Conservation (phyloP, 2,113 vertebrate species). For the Ranitomeya imitator region DNA sequence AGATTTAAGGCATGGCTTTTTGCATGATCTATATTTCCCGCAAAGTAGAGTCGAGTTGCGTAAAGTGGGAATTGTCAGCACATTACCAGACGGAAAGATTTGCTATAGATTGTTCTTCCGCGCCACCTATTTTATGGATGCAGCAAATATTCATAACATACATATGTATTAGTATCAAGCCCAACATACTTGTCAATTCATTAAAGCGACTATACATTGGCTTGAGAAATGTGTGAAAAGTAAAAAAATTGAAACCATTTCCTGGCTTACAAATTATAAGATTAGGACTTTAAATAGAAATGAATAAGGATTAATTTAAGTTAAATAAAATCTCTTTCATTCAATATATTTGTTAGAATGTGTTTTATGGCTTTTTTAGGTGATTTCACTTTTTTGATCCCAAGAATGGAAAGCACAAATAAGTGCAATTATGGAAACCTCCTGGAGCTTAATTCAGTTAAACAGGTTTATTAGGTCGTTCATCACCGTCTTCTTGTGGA, state of each 20-base stretch:
- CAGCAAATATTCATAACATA: slow-evolving; percentile 29
- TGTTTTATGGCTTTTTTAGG: slow-evolving; percentile 2
- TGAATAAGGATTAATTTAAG: neutral
- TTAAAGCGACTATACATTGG: neutral
- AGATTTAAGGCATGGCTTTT: slow-evolving; percentile 39
- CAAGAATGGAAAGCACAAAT: slow-evolving; percentile 36
- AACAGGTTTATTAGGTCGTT: slow-evolving; percentile 54
- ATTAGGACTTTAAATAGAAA: neutral
- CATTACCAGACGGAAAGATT: slow-evolving; percentile 30
- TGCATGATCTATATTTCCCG: slow-evolving; percentile 25
- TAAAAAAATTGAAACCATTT: neutral
- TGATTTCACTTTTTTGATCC: slow-evolving; percentile 29
- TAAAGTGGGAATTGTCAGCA: slow-evolving; percentile 1
- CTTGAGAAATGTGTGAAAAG: neutral
- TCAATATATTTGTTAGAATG: neutral
- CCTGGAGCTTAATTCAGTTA: slow-evolving; percentile 50
- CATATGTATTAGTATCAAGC: slow-evolving; percentile 6
- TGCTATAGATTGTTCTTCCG: slow-evolving; percentile 21
- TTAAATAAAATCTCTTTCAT: neutral
- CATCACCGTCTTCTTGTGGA: slow-evolving; percentile 49
- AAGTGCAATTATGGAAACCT: slow-evolving; percentile 51
- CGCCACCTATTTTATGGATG: neutral
- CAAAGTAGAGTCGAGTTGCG: slow-evolving; percentile 19
- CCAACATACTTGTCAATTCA: neutral
- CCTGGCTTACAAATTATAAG: neutral